These are phyloP conservation scores for Struthidea cinerea DNA, from an alignment of 2,113 vertebrate genomes.

Conservation along the genomic window DNA sequence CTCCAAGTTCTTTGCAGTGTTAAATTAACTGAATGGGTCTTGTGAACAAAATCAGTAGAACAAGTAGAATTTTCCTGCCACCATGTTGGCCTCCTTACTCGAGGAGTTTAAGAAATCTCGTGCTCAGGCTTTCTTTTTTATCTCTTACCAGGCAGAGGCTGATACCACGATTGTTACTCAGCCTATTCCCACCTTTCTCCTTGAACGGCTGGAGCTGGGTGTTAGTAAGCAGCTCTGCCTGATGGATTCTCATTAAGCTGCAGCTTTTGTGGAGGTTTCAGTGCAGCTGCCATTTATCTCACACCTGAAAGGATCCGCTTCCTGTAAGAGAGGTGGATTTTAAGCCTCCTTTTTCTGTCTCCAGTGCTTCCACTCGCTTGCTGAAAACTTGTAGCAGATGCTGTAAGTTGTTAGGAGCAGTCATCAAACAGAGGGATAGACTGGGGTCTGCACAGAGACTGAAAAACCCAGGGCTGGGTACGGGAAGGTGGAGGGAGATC, in stretches of 20 bases:
- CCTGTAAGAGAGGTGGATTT: slow-evolving; percentile 19
- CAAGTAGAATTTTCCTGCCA: slow-evolving; percentile 11
- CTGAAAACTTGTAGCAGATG: neutral
- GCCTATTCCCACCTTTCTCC: neutral
- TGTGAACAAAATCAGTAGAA: neutral
- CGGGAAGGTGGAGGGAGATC: neutral
- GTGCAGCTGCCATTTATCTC: slow-evolving; percentile 39
- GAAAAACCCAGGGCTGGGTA: neutral
- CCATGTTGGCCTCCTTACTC: neutral
- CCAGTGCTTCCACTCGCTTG: neutral
- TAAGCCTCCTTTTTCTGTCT: neutral
- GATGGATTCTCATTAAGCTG: slow-evolving; percentile 50
- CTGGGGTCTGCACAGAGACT: neutral
- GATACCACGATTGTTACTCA: neutral
- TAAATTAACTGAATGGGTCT: neutral
- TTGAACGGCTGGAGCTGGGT: neutral
- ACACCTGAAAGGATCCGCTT: neutral
- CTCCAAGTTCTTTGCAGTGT: neutral
- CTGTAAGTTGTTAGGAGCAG: neutral
- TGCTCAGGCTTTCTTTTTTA: neutral
- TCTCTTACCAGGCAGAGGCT: neutral
- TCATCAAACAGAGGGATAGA: neutral
- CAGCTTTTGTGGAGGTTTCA: slow-evolving; percentile 43
- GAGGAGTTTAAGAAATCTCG: neutral
- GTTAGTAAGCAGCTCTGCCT: slow-evolving; percentile 40